A percentile compares a stretch with the other conserved stretches of the same genome.
Evolutionary conservation across 2,113 vertebrate genomes (phyloP).

Genomic region (Platysternon megacephalum): DNA sequence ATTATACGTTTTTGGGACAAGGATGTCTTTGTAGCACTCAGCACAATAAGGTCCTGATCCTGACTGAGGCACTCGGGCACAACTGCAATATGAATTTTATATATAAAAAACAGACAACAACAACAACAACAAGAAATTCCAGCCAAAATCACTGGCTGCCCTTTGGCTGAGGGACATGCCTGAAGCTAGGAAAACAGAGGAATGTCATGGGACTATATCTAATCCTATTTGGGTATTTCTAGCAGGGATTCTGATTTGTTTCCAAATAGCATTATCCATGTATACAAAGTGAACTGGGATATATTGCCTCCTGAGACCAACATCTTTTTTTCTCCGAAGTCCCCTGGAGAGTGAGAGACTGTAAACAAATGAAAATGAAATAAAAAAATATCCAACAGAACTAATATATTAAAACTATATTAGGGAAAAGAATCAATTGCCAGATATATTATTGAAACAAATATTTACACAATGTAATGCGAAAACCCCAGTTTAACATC

Average conservation of each 20-base stretch:
- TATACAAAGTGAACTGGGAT: conserved; percentile 28
- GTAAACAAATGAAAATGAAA: conserved; percentile 5
- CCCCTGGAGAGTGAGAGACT: conserved; percentile 1
- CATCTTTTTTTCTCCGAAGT: conserved; percentile 12
- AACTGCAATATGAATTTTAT: not conserved
- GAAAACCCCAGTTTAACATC: conserved; percentile 26
- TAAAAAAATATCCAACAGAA: not conserved
- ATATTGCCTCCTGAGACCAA: not conserved
- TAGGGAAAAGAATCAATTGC: not conserved
- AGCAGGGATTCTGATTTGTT: conserved; percentile 24
- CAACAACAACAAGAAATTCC: not conserved
- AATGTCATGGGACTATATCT: not conserved
- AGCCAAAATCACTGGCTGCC: not conserved
- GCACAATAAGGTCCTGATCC: not conserved
- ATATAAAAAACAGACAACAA: not conserved
- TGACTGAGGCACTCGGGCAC: not conserved
- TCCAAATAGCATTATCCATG: conserved; percentile 53
- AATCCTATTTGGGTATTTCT: conserved; percentile 14
- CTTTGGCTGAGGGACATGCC: not conserved
- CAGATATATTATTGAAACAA: conserved; percentile 27
- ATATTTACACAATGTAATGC: not conserved
- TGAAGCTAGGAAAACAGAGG: not conserved
- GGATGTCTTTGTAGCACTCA: not conserved
- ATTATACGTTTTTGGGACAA: not conserved
- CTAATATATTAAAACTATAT: conserved; percentile 9